Evolutionary conservation across 2,888 invertebrate genomes (phyloP).

Genomic region (Herminia tarsipennalis): DNA sequence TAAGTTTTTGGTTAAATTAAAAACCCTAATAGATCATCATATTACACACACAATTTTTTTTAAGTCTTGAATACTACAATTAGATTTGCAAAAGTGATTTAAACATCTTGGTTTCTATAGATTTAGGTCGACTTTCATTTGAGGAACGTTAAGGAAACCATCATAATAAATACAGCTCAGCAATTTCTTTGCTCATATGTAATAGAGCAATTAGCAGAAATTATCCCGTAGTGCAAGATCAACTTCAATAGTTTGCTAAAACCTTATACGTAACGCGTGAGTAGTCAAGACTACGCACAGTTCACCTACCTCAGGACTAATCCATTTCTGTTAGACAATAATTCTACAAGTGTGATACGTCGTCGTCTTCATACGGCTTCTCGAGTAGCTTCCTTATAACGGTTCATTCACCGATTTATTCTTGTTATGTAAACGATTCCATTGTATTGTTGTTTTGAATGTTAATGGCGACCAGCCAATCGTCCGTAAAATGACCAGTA

Average conservation of each 20-base stretch:
- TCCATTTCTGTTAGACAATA: conserved; percentile 1
- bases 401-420: conserved; percentile 46
- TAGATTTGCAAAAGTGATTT: too few relatives aligned
- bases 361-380: conserved; percentile 45
- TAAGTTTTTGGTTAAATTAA: conserved; percentile 45
- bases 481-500: conserved; percentile 32
- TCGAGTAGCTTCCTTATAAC: conserved; percentile 24
- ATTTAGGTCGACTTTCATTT: background rate
- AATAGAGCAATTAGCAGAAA: too few relatives aligned
- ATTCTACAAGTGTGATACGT: conserved; percentile 11
- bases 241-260: too few relatives aligned
- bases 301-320: conserved; percentile 16
- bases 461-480: conserved; percentile 33
- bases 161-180: too few relatives aligned
- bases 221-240: too few relatives aligned
- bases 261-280: background rate
- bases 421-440: conserved; percentile 42
- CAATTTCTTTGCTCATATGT: too few relatives aligned
- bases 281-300: conserved; percentile 3
- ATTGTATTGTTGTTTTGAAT: conserved; percentile 40
- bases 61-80: too few relatives aligned
- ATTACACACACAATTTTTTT: background rate
- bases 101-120: too few relatives aligned
- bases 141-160: too few relatives aligned
- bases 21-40: background rate